Conservation (phyloP, 2,113 vertebrate genomes). For the Leptodactylus fuscus region DNA sequence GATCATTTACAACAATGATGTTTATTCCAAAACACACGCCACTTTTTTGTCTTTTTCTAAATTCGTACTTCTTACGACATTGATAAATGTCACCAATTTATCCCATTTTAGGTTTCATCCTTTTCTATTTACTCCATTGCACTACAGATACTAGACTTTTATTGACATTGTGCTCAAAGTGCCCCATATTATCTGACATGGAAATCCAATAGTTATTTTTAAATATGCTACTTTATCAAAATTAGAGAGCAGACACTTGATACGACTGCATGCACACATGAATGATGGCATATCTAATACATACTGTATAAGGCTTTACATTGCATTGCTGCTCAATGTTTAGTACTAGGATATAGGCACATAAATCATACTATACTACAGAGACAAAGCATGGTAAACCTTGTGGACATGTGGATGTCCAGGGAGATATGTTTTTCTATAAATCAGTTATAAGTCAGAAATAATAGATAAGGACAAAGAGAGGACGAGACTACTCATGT, state of each 20-base stretch:
- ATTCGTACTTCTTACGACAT: neutral
- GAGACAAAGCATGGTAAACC: neutral
- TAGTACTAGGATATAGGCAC: neutral
- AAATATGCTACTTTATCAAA: slow-evolving; percentile 28
- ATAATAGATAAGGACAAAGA: slow-evolving; percentile 6
- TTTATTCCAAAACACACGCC: too few species aligned
- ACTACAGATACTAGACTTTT: neutral
- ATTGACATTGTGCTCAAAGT: neutral
- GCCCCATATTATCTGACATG: neutral
- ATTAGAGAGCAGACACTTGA: slow-evolving; percentile 38
- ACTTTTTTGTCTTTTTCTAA: neutral
- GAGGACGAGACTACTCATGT: slow-evolving; percentile 10
- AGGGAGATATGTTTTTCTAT: slow-evolving; percentile 5
- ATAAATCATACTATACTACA: slow-evolving; percentile 29
- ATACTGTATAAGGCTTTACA: slow-evolving; percentile 1
- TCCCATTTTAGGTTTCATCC: neutral
- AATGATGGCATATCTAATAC: slow-evolving; percentile 20
- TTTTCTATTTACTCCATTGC: neutral
- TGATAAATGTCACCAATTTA: neutral
- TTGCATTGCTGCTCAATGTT: neutral
- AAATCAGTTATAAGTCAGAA: slow-evolving; percentile 30
- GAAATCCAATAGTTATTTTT: slow-evolving; percentile 1
- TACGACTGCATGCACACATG: slow-evolving; percentile 23
- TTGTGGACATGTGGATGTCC: slow-evolving; percentile 28
- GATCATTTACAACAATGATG: too few species aligned